These are phyloP conservation scores for Andrena minutula DNA, from an alignment of 2,888 invertebrate species.

Conservation along the genomic window DNA sequence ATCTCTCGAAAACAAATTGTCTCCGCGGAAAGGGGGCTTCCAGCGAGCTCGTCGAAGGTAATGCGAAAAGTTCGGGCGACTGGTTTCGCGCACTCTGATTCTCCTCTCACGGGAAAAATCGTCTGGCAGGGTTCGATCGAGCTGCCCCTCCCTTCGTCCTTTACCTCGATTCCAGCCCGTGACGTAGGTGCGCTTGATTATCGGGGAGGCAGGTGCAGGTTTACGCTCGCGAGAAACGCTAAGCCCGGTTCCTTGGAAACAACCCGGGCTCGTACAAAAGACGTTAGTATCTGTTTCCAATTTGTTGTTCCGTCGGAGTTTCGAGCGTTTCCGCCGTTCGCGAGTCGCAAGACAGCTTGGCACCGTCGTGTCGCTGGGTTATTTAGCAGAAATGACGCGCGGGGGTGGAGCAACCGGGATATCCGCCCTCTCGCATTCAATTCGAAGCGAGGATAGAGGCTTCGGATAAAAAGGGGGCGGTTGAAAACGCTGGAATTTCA, in stretches of 20 bases:
- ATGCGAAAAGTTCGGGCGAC: constrained; percentile 42
- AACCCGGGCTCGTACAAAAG: not conserved
- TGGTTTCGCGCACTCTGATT: constrained; percentile 13
- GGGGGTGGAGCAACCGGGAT: not conserved
- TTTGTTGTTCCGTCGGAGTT: not conserved
- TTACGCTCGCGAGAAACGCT: not conserved
- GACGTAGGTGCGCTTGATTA: constrained; percentile 24
- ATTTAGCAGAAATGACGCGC: not conserved
- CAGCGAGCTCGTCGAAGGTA: constrained; percentile 29
- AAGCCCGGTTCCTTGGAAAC: not conserved
- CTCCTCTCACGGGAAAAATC: constrained; percentile 28
- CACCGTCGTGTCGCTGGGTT: not conserved
- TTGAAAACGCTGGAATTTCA: constrained; percentile 26
- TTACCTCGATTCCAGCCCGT: constrained; percentile 1
- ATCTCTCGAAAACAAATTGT: constrained; percentile 37
- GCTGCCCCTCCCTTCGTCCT: not conserved
- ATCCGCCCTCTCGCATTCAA: constrained; percentile 17
- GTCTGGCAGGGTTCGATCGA: not conserved
- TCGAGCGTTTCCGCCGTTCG: constrained; percentile 4
- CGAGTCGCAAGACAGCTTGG: constrained; percentile 4
- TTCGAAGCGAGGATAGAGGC: not conserved
- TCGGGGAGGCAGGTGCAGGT: constrained; percentile 15
- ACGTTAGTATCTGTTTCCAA: no score
- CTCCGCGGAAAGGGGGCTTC: constrained; percentile 7
- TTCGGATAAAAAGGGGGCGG: not conserved